A percentile compares a stretch with the other conserved stretches of the same genome.
Conservation (phyloP, 2,797 vertebrate genomes). For the Triplophysa bombifrons region DNA sequence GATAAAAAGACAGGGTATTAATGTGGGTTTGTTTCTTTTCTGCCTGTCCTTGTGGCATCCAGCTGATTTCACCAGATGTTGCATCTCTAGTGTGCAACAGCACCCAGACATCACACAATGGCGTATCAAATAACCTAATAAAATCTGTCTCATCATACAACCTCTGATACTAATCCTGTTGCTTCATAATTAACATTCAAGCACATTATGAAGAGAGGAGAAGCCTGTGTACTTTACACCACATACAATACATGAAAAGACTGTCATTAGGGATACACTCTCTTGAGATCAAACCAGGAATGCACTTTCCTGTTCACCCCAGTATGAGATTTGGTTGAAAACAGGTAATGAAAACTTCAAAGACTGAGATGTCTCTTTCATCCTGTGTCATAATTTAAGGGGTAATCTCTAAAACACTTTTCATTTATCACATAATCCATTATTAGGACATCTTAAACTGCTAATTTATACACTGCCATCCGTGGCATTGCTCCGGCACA, state of each 20-base stretch:
- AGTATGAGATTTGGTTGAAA: not conserved
- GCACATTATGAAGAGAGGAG: slow-evolving; percentile 13
- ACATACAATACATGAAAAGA: slow-evolving; percentile 33
- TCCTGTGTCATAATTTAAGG: not conserved
- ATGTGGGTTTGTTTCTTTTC: not conserved
- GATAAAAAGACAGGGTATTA: not conserved
- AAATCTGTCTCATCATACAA: slow-evolving; percentile 20
- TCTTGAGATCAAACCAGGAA: not conserved
- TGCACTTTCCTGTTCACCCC: not conserved
- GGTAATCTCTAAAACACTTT: not conserved
- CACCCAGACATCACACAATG: slow-evolving; percentile 2
- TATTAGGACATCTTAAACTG: not conserved
- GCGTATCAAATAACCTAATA: not conserved
- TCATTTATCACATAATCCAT: not conserved
- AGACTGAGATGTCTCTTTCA: not conserved
- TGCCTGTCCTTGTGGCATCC: not conserved
- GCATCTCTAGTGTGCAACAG: slow-evolving; percentile 16
- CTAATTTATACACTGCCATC: slow-evolving; percentile 14
- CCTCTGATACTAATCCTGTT: slow-evolving; percentile 6
- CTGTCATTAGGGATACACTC: slow-evolving; percentile 7
- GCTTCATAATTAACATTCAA: slow-evolving; percentile 27
- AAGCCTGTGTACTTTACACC: not conserved
- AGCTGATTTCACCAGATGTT: slow-evolving; percentile 19
- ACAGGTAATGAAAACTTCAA: slow-evolving; percentile 14
- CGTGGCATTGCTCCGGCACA: slow-evolving; percentile 1